Evolutionary conservation across 2,888 invertebrate species (phyloP).

Genomic region (Eutolmus rufibarbis): DNA sequence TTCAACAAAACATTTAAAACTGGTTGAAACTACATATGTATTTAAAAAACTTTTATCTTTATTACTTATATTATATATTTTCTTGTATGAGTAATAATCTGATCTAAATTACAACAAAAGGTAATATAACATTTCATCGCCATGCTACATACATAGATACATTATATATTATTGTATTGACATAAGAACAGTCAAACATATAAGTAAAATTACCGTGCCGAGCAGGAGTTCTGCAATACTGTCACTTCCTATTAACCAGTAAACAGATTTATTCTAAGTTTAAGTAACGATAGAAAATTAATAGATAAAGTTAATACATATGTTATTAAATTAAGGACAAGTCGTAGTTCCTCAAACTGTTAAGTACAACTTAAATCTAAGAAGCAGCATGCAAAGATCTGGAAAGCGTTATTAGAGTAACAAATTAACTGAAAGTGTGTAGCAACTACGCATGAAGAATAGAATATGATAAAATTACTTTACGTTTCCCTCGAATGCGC

Average conservation of each 20-base stretch:
- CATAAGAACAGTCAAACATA: background rate
- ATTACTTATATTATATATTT: no score
- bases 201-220: background rate
- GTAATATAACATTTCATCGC: background rate
- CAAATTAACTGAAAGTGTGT: background rate
- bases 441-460: constrained; percentile 1
- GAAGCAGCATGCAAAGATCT: background rate
- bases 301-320: background rate
- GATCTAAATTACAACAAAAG: background rate
- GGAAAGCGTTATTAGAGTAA: background rate
- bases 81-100: background rate
- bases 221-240: background rate
- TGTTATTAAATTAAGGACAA: background rate
- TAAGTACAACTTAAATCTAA: background rate
- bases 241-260: background rate
- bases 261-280: background rate
- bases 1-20: no score
- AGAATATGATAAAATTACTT: constrained; percentile 60
- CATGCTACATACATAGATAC: background rate
- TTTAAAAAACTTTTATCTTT: no score
- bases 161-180: background rate
- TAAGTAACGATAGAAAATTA: background rate
- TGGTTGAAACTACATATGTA: no score
- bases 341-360: background rate
- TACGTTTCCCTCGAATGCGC: constrained; percentile 64